These are phyloP conservation scores for Aphidius colemani DNA, from an alignment of 2,888 invertebrate genomes.

Conservation along the genomic window DNA sequence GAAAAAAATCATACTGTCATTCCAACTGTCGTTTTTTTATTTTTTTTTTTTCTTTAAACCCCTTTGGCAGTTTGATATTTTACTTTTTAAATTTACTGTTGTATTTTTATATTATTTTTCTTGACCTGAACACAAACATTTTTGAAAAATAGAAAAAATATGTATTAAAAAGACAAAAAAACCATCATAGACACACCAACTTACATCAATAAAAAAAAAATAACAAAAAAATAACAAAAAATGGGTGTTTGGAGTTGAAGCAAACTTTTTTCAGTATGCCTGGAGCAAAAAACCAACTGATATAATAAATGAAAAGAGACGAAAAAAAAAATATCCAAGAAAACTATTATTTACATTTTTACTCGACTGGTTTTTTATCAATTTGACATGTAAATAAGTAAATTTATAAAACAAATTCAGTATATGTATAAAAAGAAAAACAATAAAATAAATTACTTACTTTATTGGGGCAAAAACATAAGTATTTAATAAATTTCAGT, in stretches of 20 bases:
- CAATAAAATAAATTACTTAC: too few relatives aligned
- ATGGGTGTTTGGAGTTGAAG: conserved; percentile 16
- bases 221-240: background rate
- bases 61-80: too few relatives aligned
- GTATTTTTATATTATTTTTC: too few relatives aligned
- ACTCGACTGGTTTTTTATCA: conserved; percentile 8
- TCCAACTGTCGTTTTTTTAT: too few relatives aligned
- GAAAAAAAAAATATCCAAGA: background rate
- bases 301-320: background rate
- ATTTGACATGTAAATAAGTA: conserved; percentile 23
- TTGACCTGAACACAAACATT: too few relatives aligned
- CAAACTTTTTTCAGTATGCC: conserved; percentile 13
- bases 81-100: too few relatives aligned
- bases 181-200: background rate
- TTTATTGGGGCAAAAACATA: too few relatives aligned
- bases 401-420: conserved; percentile 23
- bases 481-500: too few relatives aligned
- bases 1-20: too few relatives aligned
- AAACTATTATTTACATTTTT: background rate
- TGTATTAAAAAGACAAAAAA: background rate
- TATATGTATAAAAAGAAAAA: too few relatives aligned
- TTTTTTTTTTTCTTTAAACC: too few relatives aligned
- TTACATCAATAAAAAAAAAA: conserved; percentile 4
- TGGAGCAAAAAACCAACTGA: conserved; percentile 3
- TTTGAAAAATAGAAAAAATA: background rate